These are phyloP conservation scores for Sinosuthora webbiana DNA, from an alignment of 2,113 vertebrate species.

Conservation along the genomic window DNA sequence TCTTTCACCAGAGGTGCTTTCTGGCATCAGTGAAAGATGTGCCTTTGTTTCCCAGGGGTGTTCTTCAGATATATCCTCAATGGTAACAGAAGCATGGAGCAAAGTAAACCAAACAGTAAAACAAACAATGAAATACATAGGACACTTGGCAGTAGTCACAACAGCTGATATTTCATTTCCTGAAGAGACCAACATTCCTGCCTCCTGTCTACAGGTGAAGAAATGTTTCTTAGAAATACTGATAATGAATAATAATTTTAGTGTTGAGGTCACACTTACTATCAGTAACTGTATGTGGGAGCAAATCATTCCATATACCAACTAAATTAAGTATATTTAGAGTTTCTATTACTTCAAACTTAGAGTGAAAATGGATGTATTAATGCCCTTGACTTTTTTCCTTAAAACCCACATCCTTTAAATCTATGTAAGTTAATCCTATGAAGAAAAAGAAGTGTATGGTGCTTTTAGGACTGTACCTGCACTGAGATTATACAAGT, in stretches of 20 bases:
- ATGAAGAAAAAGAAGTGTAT: background rate
- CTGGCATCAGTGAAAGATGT: background rate
- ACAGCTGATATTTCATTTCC: conserved; percentile 70
- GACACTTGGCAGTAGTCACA: conserved; percentile 78
- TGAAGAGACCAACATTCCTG: conserved; percentile 55
- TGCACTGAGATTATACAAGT: background rate
- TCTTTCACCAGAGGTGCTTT: background rate
- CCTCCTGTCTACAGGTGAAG: conserved; percentile 63
- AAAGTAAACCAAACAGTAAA: conserved; percentile 77
- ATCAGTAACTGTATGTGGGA: background rate
- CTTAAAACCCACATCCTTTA: background rate
- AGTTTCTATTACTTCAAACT: background rate
- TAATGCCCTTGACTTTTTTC: background rate
- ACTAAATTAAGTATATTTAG: background rate
- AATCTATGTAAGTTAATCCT: background rate
- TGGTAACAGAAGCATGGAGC: conserved; percentile 86
- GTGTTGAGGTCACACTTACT: background rate
- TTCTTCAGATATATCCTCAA: conserved; percentile 88
- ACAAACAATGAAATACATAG: conserved; percentile 65
- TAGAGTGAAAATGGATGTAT: background rate
- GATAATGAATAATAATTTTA: background rate
- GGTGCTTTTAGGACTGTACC: background rate
- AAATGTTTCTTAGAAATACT: background rate
- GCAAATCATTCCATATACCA: background rate
- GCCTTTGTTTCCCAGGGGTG: conserved; percentile 80